Conservation (phyloP, 2,797 vertebrate species). For the Epinephelus coioides region DNA sequence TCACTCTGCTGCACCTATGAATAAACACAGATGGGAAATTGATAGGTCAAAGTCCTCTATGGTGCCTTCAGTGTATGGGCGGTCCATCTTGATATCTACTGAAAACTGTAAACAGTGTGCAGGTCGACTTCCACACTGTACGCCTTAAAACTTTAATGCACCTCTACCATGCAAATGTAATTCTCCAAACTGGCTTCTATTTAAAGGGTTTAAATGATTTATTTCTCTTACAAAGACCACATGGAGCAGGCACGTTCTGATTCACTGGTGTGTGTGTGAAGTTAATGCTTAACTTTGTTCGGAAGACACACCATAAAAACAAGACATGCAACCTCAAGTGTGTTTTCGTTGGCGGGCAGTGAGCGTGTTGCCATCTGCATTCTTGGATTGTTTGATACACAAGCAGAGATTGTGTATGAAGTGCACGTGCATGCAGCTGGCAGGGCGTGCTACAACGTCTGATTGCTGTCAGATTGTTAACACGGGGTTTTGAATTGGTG, state of each 20-base stretch:
- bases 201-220: background rate
- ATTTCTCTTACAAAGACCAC: no score
- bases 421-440: background rate
- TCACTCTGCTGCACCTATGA: conserved; percentile 1
- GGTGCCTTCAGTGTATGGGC: background rate
- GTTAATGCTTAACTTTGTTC: conserved; percentile 24
- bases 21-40: background rate
- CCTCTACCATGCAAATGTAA: background rate
- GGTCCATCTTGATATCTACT: background rate
- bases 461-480: conserved; percentile 18
- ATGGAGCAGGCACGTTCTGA: background rate
- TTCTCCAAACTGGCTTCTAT: background rate
- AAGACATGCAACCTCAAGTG: background rate
- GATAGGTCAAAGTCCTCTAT: background rate
- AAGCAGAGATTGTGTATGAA: background rate
- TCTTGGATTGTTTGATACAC: conserved; percentile 14
- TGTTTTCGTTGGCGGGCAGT: conserved; percentile 6
- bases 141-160: background rate
- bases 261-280: background rate
- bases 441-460: background rate
- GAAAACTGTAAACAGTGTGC: background rate
- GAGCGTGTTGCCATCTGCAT: background rate
- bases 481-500: background rate
- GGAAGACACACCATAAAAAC: background rate
- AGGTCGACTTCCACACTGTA: background rate